phyloP scores from a whole-genome alignment of 2,888 invertebrate species.

The Clepsis dumicolana region DNA sequence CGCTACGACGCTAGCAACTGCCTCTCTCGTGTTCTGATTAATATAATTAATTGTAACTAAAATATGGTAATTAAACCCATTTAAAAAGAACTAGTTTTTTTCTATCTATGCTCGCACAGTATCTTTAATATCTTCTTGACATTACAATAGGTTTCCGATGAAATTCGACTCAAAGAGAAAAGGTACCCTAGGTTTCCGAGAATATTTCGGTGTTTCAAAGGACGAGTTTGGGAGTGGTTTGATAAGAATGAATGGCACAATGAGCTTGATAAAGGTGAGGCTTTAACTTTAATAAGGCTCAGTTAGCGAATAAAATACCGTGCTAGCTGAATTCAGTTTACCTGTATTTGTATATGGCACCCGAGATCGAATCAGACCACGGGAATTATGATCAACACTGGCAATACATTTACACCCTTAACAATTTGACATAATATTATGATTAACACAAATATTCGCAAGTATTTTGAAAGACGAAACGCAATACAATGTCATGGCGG shows the following conservation, averaged over 20 bases:
- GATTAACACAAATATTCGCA: background rate
- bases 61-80: too few species aligned
- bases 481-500: background rate
- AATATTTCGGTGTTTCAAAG: slow-evolving; percentile 5
- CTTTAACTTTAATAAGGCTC: background rate
- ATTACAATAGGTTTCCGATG: slow-evolving; percentile 6
- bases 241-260: slow-evolving; percentile 10
- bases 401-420: background rate
- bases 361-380: too few species aligned
- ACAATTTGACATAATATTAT: background rate
- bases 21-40: too few species aligned
- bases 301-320: background rate
- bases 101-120: too few species aligned
- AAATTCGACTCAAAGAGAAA: slow-evolving; percentile 6
- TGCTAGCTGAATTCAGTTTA: background rate
- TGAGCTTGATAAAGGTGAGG: background rate
- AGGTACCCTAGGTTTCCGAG: slow-evolving; percentile 5
- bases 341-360: background rate
- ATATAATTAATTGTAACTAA: too few species aligned
- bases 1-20: too few species aligned
- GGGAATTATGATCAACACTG: too few species aligned
- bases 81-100: too few species aligned
- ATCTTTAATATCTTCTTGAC: too few species aligned
- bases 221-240: background rate
- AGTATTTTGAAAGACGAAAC: background rate